Conservation (phyloP, 2,888 invertebrate genomes). For the Candidula unifasciata region DNA sequence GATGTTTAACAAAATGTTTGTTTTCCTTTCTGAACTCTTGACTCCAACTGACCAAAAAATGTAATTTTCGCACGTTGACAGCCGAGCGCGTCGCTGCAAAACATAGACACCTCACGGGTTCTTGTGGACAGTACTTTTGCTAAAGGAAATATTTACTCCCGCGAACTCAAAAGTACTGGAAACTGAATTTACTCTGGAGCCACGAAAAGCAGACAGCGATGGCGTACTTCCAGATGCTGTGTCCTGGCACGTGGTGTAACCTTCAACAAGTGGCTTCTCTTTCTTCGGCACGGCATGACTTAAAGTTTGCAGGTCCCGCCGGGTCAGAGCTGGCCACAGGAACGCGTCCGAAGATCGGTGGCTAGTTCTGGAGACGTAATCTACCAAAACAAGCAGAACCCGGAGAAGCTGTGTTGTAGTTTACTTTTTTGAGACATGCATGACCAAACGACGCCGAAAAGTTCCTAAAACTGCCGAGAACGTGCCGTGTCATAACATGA, state of each 20-base stretch:
- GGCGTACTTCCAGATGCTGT: neutral
- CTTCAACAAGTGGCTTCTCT: neutral
- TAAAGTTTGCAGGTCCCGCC: constrained; percentile 1
- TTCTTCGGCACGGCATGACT: neutral
- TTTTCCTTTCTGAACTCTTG: neutral
- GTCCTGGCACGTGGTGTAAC: neutral
- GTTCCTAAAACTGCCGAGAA: neutral
- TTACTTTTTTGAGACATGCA: neutral
- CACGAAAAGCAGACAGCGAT: neutral
- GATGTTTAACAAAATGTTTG: neutral
- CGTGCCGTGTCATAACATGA: constrained; percentile 12
- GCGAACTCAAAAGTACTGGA: neutral
- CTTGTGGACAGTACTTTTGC: neutral
- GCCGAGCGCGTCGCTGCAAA: neutral
- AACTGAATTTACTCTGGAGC: constrained; percentile 4
- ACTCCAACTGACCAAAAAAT: neutral
- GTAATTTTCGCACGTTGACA: neutral
- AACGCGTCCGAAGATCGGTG: neutral
- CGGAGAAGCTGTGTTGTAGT: neutral
- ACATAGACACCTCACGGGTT: neutral
- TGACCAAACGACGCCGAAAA: neutral
- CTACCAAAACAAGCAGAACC: neutral
- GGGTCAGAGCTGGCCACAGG: neutral
- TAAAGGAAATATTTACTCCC: constrained; percentile 1
- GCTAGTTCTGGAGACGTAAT: constrained; percentile 1